Percentiles rank a stretch among this genome's conserved stretches.
Evolutionary conservation across 2,888 invertebrate species (phyloP).

Genomic region (Drosophila silvestris): DNA sequence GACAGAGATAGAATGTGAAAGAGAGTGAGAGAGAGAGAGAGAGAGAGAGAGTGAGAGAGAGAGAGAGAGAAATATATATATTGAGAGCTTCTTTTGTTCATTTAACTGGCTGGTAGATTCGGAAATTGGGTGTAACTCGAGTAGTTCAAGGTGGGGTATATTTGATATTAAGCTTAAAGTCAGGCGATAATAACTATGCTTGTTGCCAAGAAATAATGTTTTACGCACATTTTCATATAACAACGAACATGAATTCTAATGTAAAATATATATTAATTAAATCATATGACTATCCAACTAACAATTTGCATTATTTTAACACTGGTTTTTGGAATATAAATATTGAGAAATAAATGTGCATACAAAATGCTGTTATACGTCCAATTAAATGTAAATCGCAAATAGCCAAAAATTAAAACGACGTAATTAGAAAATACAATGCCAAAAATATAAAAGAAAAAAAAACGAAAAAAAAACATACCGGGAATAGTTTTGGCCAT

Average conservation of each 20-base stretch:
- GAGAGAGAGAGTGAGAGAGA: not conserved
- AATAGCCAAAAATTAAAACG: slow-evolving; percentile 54
- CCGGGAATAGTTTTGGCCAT: slow-evolving; percentile 22
- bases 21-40: not conserved
- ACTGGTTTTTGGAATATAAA: not conserved
- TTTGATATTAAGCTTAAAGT: not conserved
- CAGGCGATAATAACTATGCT: slow-evolving; percentile 8
- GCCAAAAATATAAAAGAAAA: slow-evolving; percentile 20
- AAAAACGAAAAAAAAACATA: not conserved
- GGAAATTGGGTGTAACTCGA: slow-evolving; percentile 11
- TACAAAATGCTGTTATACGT: slow-evolving; percentile 10
- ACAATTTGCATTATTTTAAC: slow-evolving; percentile 53
- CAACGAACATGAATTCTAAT: not conserved
- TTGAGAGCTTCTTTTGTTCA: slow-evolving; percentile 45
- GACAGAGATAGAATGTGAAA: not conserved
- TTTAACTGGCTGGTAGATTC: not conserved
- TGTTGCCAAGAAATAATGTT: slow-evolving; percentile 7
- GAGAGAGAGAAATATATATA: slow-evolving; percentile 4
- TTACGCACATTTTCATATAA: not conserved
- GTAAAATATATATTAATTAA: slow-evolving; percentile 14
- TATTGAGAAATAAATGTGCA: slow-evolving; percentile 20
- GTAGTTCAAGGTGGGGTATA: not conserved
- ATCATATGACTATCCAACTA: slow-evolving; percentile 6
- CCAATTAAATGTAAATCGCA: slow-evolving; percentile 58
- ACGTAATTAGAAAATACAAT: slow-evolving; percentile 67